phyloP scores from a whole-genome alignment of 2,797 vertebrate species.

The Setipinna tenuifilis region DNA sequence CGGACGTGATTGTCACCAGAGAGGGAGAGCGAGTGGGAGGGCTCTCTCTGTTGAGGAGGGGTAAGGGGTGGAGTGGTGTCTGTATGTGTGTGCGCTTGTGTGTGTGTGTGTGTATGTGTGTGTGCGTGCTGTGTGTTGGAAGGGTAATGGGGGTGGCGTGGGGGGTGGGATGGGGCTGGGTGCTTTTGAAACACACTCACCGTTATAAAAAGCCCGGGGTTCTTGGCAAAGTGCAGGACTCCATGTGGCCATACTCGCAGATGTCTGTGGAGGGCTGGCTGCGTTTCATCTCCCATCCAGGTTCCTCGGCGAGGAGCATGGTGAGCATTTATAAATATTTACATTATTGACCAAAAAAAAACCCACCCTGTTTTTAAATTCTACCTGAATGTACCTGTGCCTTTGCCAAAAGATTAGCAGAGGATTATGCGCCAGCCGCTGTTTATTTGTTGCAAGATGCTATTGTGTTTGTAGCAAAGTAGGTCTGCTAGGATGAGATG shows the following conservation, averaged over 20 bases:
- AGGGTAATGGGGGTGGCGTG: conserved; percentile 16
- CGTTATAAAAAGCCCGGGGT: conserved; percentile 53
- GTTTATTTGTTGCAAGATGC: conserved; percentile 16
- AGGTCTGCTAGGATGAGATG: neutral
- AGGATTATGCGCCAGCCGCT: conserved; percentile 15
- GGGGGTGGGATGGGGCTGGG: conserved; percentile 28
- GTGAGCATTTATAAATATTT: conserved; percentile 59
- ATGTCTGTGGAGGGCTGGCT: conserved; percentile 61
- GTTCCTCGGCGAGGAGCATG: conserved; percentile 57
- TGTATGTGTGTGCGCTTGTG: neutral
- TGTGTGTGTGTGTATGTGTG: neutral
- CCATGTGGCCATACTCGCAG: conserved; percentile 53
- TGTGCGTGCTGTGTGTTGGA: neutral
- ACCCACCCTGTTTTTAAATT: conserved; percentile 47
- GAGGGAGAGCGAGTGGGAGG: conserved; percentile 8
- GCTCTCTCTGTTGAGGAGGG: neutral
- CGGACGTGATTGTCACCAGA: conserved; percentile 33
- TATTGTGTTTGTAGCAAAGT: neutral
- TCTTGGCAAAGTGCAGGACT: conserved; percentile 52
- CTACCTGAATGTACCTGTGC: conserved; percentile 43
- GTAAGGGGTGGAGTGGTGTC: neutral
- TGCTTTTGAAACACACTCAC: conserved; percentile 42
- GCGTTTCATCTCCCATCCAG: conserved; percentile 56
- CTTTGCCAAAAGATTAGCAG: conserved; percentile 32
- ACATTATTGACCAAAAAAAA: conserved; percentile 40